These are phyloP conservation scores for Callyntrura sp. DNA, from an alignment of 2,888 invertebrate species.

Conservation along the genomic window DNA sequence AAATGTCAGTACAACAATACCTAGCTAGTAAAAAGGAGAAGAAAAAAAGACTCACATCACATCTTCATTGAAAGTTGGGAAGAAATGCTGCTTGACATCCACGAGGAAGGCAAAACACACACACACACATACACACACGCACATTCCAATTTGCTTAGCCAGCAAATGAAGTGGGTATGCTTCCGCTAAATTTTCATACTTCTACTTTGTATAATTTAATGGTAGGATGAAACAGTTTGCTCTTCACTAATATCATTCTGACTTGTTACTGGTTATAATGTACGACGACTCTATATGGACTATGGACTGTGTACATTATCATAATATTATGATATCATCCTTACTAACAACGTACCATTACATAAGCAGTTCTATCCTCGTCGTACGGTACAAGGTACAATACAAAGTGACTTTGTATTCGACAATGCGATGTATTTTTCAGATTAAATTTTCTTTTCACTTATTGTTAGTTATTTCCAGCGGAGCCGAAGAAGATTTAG, in stretches of 20 bases:
- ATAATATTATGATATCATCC: too few relatives aligned
- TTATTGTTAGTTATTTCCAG: too few relatives aligned
- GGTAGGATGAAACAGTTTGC: slow-evolving; percentile 11
- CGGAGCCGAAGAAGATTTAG: too few relatives aligned
- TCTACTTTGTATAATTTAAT: slow-evolving; percentile 34
- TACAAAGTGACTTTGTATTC: too few relatives aligned
- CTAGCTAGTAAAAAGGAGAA: neutral
- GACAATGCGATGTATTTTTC: too few relatives aligned
- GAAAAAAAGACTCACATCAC: neutral
- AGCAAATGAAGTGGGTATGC: slow-evolving; percentile 18
- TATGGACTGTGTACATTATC: neutral
- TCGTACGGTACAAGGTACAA: too few relatives aligned
- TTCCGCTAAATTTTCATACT: slow-evolving; percentile 52
- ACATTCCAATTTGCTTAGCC: slow-evolving; percentile 52
- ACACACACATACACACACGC: neutral
- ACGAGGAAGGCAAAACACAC: slow-evolving; percentile 2
- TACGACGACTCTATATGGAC: neutral
- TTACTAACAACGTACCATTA: too few relatives aligned
- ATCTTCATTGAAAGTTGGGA: slow-evolving; percentile 3
- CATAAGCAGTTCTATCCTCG: too few relatives aligned
- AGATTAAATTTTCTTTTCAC: too few relatives aligned
- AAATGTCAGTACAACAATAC: neutral
- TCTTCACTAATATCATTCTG: neutral
- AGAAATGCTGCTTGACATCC: neutral
- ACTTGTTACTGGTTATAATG: neutral